These are phyloP conservation scores for Oligia fasciuncula DNA, from an alignment of 2,888 invertebrate genomes.

Conservation along the genomic window DNA sequence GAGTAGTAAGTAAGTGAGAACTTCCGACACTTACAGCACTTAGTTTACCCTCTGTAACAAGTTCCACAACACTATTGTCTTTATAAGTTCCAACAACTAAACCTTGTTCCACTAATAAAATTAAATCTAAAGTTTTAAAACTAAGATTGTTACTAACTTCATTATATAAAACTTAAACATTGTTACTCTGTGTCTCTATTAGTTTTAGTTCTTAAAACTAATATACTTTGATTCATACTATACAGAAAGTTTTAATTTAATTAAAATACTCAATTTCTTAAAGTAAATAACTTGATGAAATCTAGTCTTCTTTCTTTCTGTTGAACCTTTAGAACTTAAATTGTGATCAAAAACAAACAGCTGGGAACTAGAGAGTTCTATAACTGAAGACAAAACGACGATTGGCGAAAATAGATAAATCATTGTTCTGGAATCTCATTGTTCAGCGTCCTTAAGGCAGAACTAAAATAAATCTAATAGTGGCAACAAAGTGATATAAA, in stretches of 20 bases:
- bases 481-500: slow-evolving; percentile 7
- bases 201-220: slow-evolving; percentile 16
- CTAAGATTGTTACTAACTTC: slow-evolving; percentile 27
- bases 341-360: slow-evolving; percentile 9
- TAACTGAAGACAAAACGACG: not conserved
- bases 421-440: slow-evolving; percentile 8
- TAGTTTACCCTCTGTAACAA: slow-evolving; percentile 12
- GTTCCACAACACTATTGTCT: slow-evolving; percentile 12
- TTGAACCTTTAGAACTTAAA: slow-evolving; percentile 6
- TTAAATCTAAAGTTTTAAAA: slow-evolving; percentile 40
- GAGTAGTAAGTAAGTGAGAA: slow-evolving; percentile 11
- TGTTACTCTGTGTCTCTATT: slow-evolving; percentile 19
- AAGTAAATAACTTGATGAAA: slow-evolving; percentile 8
- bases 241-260: slow-evolving; percentile 11
- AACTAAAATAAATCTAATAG: slow-evolving; percentile 5
- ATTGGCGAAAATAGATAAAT: slow-evolving; percentile 1
- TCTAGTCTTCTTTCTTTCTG: not conserved
- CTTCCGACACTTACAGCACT: slow-evolving; percentile 19
- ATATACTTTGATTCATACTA: slow-evolving; percentile 23
- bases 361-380: not conserved
- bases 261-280: slow-evolving; percentile 6
- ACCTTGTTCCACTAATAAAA: slow-evolving; percentile 35
- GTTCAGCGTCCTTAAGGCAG: not conserved
- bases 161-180: slow-evolving; percentile 8
- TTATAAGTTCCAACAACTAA: slow-evolving; percentile 21